Evolutionary conservation across 2,113 vertebrate species (phyloP).

Genomic region (Caloenas nicobarica): DNA sequence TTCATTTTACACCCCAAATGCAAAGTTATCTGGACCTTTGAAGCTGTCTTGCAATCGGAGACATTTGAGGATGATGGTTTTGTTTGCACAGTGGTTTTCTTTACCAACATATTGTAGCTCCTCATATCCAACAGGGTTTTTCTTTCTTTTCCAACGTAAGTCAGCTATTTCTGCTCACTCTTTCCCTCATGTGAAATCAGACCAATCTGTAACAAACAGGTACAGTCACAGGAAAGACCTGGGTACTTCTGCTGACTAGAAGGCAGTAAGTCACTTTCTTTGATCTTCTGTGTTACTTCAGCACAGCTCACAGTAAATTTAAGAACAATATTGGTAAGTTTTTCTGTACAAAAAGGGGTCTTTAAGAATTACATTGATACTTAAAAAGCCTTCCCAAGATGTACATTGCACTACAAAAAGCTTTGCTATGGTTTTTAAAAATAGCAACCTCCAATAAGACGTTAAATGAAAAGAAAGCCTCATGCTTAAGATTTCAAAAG

Average conservation of each 20-base stretch:
- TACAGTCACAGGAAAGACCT: background rate
- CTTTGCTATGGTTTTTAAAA: background rate
- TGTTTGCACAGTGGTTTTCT: background rate
- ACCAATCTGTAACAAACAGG: background rate
- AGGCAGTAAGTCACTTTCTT: background rate
- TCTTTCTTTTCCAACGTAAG: background rate
- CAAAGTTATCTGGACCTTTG: background rate
- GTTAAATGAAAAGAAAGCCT: background rate
- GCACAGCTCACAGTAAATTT: background rate
- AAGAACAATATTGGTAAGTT: background rate
- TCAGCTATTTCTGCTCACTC: background rate
- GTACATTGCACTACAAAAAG: background rate
- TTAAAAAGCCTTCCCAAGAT: background rate
- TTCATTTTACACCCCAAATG: background rate
- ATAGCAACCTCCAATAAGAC: background rate
- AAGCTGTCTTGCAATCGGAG: background rate
- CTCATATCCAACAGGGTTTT: background rate
- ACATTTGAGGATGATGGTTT: background rate
- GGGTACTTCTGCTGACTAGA: background rate
- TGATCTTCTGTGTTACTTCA: background rate
- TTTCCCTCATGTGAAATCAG: background rate
- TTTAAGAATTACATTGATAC: background rate
- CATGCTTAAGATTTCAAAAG: background rate
- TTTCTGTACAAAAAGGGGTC: background rate
- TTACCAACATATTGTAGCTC: background rate